Conservation (phyloP, 1,140 invertebrate genomes). For the Cepaea nemoralis region DNA sequence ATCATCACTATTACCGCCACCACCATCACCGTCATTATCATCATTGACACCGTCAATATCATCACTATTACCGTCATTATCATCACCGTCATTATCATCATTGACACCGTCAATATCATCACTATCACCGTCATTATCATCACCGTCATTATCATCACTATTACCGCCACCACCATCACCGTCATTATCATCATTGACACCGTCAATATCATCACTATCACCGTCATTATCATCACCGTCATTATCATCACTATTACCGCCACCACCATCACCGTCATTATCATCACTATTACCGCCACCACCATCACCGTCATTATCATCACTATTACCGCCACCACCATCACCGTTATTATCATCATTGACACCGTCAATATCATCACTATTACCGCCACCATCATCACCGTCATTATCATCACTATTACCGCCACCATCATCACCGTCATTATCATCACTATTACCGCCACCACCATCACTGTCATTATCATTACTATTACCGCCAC, state of each 20-base stretch:
- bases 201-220: slow-evolving; percentile 36
- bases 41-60: no score
- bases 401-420: not conserved
- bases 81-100: no score
- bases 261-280: slow-evolving; percentile 4
- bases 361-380: not conserved
- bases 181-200: slow-evolving; percentile 10
- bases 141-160: not conserved
- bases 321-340: not conserved
- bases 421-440: not conserved
- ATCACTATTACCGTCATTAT: no score
- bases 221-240: slow-evolving; percentile 25
- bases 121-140: slow-evolving; percentile 5
- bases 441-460: not conserved
- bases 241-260: not conserved
- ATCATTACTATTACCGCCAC: slow-evolving; percentile 35
- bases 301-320: not conserved
- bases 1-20: no score
- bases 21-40: no score
- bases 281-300: not conserved
- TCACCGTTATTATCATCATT: slow-evolving; percentile 56
- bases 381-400: not conserved
- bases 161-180: not conserved
- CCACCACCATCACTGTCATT: not conserved
- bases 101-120: slow-evolving; percentile 2